Percentiles rank a stretch among this genome's conserved stretches.
Conservation (phyloP, 2,113 vertebrate genomes). For the Eulemur rufifrons region DNA sequence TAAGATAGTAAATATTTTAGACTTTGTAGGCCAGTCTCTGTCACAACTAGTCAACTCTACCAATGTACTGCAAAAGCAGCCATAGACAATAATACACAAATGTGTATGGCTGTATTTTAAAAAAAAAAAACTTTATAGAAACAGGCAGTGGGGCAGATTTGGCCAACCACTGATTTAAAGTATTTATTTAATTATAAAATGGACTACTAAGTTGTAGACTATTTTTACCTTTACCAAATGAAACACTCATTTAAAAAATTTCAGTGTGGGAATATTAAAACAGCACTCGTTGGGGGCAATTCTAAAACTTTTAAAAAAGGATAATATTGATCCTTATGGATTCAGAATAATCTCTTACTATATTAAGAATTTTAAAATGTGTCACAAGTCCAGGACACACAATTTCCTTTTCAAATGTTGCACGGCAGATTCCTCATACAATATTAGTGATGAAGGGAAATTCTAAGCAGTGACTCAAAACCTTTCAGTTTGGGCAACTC, state of each 20-base stretch:
- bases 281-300: not conserved
- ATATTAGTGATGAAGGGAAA: not conserved
- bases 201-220: not conserved
- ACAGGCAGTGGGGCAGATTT: not conserved
- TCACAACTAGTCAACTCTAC: not conserved
- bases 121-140: not conserved
- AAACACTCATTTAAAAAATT: not conserved
- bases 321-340: not conserved
- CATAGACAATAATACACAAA: not conserved
- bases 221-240: not conserved
- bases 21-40: not conserved
- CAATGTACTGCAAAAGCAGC: not conserved
- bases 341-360: not conserved
- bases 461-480: slow-evolving; percentile 26
- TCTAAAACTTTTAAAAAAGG: not conserved
- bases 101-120: not conserved
- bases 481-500: not conserved
- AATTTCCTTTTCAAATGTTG: slow-evolving; percentile 45
- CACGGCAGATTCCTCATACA: not conserved
- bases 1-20: slow-evolving; percentile 29
- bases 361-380: not conserved
- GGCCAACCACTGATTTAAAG: not conserved
- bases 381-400: not conserved
- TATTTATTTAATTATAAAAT: not conserved
- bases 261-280: not conserved